These are phyloP conservation scores for Perca flavescens DNA, from an alignment of 2,113 vertebrate genomes.

Conservation along the genomic window DNA sequence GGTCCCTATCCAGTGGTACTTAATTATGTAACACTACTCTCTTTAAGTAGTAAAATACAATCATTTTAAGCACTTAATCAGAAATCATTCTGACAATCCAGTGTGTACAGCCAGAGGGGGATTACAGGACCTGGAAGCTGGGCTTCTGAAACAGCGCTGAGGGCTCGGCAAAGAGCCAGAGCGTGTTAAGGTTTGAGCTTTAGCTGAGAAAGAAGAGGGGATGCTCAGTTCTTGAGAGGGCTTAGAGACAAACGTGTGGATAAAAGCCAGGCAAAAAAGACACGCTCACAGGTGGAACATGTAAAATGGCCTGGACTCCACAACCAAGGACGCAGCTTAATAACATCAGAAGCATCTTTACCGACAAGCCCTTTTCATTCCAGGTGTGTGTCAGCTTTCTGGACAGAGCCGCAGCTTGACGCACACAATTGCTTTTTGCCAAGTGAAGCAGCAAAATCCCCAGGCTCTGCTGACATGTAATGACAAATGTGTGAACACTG, in stretches of 20 bases:
- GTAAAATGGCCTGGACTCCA: constrained; percentile 37
- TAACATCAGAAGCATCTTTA: constrained; percentile 51
- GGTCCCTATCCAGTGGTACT: constrained; percentile 23
- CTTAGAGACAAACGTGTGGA: constrained; percentile 43
- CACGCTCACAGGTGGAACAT: constrained; percentile 24
- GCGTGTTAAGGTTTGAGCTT: constrained; percentile 34
- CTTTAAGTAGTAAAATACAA: constrained; percentile 39
- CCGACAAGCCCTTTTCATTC: constrained; percentile 48
- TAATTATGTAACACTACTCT: constrained; percentile 43
- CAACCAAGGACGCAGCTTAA: constrained; percentile 34
- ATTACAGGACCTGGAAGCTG: constrained; percentile 34
- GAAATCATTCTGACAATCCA: constrained; percentile 53
- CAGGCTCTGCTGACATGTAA: constrained; percentile 52
- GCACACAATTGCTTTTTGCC: constrained; percentile 67
- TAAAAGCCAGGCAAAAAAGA: constrained; percentile 27
- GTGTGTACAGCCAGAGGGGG: constrained; percentile 34
- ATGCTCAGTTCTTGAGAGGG: constrained; percentile 56
- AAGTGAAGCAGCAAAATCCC: constrained; percentile 69
- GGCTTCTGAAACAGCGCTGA: constrained; percentile 32
- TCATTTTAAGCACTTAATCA: constrained; percentile 46
- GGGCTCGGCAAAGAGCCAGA: constrained; percentile 18
- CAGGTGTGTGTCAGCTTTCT: constrained; percentile 56
- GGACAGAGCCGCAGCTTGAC: constrained; percentile 38
- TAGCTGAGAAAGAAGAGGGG: constrained; percentile 21
- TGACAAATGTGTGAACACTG: constrained; percentile 73